phyloP scores from a whole-genome alignment of 1,140 invertebrate genomes.

The Drosophila simulans region DNA sequence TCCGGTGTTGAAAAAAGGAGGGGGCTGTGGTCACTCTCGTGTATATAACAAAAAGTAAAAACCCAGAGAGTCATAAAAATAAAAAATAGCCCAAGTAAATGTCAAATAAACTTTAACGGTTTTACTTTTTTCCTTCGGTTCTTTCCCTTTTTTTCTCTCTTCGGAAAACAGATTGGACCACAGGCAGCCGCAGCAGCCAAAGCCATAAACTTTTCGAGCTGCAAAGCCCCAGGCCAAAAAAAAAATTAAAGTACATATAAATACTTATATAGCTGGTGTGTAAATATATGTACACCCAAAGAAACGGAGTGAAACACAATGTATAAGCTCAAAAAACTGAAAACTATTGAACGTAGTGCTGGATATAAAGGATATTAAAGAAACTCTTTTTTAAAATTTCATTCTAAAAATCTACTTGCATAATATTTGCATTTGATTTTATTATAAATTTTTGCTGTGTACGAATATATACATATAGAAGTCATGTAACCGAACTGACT shows the following conservation, averaged over 20 bases:
- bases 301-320: neutral
- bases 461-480: constrained; percentile 36
- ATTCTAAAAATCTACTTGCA: no score
- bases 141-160: constrained; percentile 16
- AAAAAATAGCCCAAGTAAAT: constrained; percentile 83
- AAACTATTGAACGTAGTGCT: no score
- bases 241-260: constrained; percentile 11
- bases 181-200: constrained; percentile 44
- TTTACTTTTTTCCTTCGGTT: constrained; percentile 55
- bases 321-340: no score
- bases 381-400: no score
- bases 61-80: constrained; percentile 77
- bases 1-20: neutral
- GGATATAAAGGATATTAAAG: no score
- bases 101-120: constrained; percentile 83
- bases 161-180: constrained; percentile 37
- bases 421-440: neutral
- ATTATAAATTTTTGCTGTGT: neutral
- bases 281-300: constrained; percentile 1
- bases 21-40: constrained; percentile 43
- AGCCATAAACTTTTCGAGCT: constrained; percentile 60
- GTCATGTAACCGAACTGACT: constrained; percentile 55
- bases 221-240: constrained; percentile 7
- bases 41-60: constrained; percentile 47
- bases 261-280: constrained; percentile 17